Conservation (phyloP, 92 coral and sea anemone species). For the Porites lobata region DNA sequence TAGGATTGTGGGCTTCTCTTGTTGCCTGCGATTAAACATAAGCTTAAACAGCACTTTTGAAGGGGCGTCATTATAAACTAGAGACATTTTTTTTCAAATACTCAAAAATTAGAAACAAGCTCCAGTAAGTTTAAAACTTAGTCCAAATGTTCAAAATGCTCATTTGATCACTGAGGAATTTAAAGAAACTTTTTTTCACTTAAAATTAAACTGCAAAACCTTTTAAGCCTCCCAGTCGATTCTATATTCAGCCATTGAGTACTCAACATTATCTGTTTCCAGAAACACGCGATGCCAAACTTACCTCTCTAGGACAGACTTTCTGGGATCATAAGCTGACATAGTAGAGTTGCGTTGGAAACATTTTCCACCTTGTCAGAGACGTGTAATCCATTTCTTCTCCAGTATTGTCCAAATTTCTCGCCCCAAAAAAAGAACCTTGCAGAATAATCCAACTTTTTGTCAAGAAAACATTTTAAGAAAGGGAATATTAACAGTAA, state of each 20-base stretch:
- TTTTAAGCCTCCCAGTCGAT: background rate
- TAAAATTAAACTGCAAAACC: background rate
- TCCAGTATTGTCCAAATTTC: background rate
- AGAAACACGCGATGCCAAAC: background rate
- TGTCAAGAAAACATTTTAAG: background rate
- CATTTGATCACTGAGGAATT: too few species aligned
- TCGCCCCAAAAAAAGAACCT: background rate
- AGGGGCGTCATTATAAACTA: too few species aligned
- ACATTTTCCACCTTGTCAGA: background rate
- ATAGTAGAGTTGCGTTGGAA: slow-evolving; percentile 10
- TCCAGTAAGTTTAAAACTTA: too few species aligned
- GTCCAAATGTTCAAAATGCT: too few species aligned
- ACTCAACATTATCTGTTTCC: too few species aligned
- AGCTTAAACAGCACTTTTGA: too few species aligned
- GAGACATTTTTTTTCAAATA: too few species aligned
- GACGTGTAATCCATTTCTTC: background rate
- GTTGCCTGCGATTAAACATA: too few species aligned
- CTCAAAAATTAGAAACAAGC: too few species aligned
- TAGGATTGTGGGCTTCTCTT: too few species aligned
- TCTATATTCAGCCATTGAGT: background rate
- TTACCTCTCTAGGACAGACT: slow-evolving; percentile 42
- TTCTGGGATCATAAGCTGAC: slow-evolving; percentile 39
- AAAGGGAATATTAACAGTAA: background rate
- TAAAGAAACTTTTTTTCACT: too few species aligned
- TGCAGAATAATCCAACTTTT: background rate